Evolutionary conservation across 1,140 invertebrate genomes (phyloP), one percentile per base, ranked within the genome.

Genomic region (Araneus ventricosus): DNA sequence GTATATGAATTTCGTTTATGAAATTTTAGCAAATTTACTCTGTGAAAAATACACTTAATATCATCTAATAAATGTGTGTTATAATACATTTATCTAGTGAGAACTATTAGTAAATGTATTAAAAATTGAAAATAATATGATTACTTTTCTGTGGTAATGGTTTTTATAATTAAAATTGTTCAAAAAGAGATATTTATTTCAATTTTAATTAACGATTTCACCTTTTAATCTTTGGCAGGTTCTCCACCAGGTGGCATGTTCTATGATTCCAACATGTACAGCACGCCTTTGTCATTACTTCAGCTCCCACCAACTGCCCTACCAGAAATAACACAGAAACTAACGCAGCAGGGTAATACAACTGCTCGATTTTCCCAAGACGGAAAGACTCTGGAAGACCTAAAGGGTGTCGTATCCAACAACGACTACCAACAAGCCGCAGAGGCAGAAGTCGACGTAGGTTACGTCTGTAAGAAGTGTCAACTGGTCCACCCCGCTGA

Each of bases 381-480:
- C 94, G 96, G 96, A 85, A 95, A 95, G 86, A 95, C 94, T 8
- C 94, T 96, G 52, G 94, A 94, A 45, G 96, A 96, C 94, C 95
- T 95, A 37, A 94, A 95, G 86, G 95, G 94, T 30, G 92, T 95
- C 22, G 95, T 95, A n/a, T 95, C 94, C 37, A 88, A 90, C n/a
- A 94, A 86, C n/a, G 95, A 95, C 93, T 95, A 95, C 63, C 93
- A 94, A 82, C 95, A 95, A 90, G 95, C 94, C 94, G 96, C 94
- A 95, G 96, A 97, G 94, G 95, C 97, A 3, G 97, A 98, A 94
- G 96, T 97, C 70, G 98, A 98, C 95, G 96, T 98, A 34, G 98
- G 97, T 94, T 97, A 97, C 95, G 97, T 98, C 80, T 98, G 98
- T 96, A 97, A 97, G 95, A 97, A 97, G 94, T 98, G 98, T 95